Base-by-base conservation (phyloP, 2,888 invertebrate genomes). In the Cordilura impudica region DNA sequence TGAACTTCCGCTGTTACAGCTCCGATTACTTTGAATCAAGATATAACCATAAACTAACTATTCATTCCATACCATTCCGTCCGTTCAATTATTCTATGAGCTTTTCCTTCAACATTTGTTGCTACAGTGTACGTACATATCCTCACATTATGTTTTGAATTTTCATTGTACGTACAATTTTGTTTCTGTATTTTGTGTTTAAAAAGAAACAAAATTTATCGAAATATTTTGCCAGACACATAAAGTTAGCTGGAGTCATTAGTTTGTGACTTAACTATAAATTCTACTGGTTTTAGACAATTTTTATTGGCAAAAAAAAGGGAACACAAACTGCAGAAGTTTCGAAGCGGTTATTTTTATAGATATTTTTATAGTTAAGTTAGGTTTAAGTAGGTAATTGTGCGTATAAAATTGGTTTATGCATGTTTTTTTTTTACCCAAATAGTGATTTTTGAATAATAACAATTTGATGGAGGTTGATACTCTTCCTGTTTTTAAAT, bases 181-280 rank as follows among this genome's bases (percentile, higher is more conserved):
- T 56, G 47, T 49, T 47, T 39, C 49, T 54, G 26, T 45, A 29
- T 63, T 54, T 39, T 39, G 35, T 39, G 26, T 53, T 56, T 69
- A 49, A 75, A 79, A 63, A 63, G 74, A 66, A 67, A 75, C 61
- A 67, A 75, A 79, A 79, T 79, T 79, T 79, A 79, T 79, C 75
- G 79, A 71, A 71, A 75, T 51, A 71, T 79, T 79, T 79, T 75
- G 61, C 74, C 79, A 79, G 79, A 79, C 79, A 79, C 79, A 79
- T 79, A 79, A 79, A 79, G 71, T 79, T 79, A 49, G 79, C 71
- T 71, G 79, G 70, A 79, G 79, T 79, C 79, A 79, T 79, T 79
- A 79, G 79, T 67, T 75, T 74, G 71, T 67, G 74, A 79, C 75
- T 79, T 66, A 71, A 75, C 79, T 61, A 79, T 79, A 79, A 79